Percentiles rank a stretch among this genome's conserved stretches.
These are phyloP conservation scores for Bostrychus sinensis DNA, from an alignment of 2,113 vertebrate genomes.

Conservation along the genomic window DNA sequence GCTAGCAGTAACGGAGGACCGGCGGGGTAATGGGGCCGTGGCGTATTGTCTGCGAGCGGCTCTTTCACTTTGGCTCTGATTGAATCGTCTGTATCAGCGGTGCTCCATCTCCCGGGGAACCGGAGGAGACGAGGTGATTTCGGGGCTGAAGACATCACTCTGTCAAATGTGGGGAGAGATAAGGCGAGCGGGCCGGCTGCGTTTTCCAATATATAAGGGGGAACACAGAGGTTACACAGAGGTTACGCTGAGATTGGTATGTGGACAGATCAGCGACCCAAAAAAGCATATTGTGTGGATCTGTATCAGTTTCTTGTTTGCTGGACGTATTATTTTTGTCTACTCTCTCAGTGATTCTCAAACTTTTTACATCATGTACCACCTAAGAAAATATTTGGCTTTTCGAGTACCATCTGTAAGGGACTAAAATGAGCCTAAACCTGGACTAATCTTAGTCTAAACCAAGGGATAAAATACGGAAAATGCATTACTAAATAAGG, in stretches of 20 bases:
- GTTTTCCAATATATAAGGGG: slow-evolving; percentile 42
- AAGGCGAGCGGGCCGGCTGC: slow-evolving; percentile 48
- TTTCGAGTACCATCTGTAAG: too few species aligned
- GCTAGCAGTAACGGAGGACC: slow-evolving; percentile 68
- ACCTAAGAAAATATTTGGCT: not conserved
- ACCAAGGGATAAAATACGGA: too few species aligned
- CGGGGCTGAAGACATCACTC: slow-evolving; percentile 71
- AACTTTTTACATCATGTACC: not conserved
- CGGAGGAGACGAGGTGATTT: slow-evolving; percentile 68
- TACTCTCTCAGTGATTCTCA: not conserved
- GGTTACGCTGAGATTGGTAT: slow-evolving; percentile 34
- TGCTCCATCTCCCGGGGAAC: slow-evolving; percentile 73
- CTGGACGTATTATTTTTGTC: not conserved
- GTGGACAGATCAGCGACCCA: slow-evolving; percentile 7
- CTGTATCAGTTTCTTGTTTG: slow-evolving; percentile 4
- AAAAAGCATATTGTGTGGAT: not conserved
- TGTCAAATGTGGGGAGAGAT: slow-evolving; percentile 61
- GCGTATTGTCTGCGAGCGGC: slow-evolving; percentile 77
- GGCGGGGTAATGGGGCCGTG: slow-evolving; percentile 75
- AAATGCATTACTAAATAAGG: too few species aligned
- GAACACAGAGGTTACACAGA: slow-evolving; percentile 15
- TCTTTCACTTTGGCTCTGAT: slow-evolving; percentile 73
- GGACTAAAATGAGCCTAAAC: too few species aligned
- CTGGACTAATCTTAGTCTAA: too few species aligned
- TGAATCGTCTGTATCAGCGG: slow-evolving; percentile 74